Percentiles rank a stretch among this genome's conserved stretches.
Conservation (phyloP, 35 echinoderm and acorn worm genomes). For the Lytechinus variegatus region DNA sequence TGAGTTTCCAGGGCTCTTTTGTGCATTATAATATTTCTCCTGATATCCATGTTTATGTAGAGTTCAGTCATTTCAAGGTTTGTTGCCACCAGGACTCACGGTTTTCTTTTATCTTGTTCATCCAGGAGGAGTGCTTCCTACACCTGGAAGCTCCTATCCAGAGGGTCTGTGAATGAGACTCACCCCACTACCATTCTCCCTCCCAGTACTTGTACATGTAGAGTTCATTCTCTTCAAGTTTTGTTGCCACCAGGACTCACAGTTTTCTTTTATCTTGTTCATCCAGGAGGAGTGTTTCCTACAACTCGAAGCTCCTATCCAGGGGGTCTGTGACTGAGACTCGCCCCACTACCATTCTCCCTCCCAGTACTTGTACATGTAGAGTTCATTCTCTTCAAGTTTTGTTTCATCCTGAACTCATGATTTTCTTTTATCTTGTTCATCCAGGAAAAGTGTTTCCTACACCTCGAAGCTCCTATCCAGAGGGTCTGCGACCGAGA, state of each 20-base stretch:
- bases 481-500: slow-evolving; percentile 92
- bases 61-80: too few relatives aligned
- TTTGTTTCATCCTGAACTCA: too few relatives aligned
- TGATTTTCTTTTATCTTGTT: too few relatives aligned
- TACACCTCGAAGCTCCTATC: slow-evolving; percentile 85
- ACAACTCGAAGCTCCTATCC: slow-evolving; percentile 82
- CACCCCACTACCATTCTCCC: slow-evolving; percentile 58
- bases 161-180: slow-evolving; percentile 90
- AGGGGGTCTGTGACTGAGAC: slow-evolving; percentile 93
- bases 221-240: too few relatives aligned
- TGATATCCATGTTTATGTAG: too few relatives aligned
- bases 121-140: slow-evolving; percentile 71
- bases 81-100: too few relatives aligned
- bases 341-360: slow-evolving; percentile 69
- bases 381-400: too few relatives aligned
- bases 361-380: too few relatives aligned
- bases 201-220: too few relatives aligned
- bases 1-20: too few relatives aligned
- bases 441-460: slow-evolving; percentile 64
- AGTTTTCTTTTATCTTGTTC: neutral
- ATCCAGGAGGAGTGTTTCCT: slow-evolving; percentile 87
- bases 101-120: too few relatives aligned
- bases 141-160: slow-evolving; percentile 88
- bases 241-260: neutral
- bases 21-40: too few relatives aligned